Percentiles rank a stretch among this genome's conserved stretches.
Conservation (phyloP, 1,140 invertebrate genomes). For the Sesamia nonagrioides region DNA sequence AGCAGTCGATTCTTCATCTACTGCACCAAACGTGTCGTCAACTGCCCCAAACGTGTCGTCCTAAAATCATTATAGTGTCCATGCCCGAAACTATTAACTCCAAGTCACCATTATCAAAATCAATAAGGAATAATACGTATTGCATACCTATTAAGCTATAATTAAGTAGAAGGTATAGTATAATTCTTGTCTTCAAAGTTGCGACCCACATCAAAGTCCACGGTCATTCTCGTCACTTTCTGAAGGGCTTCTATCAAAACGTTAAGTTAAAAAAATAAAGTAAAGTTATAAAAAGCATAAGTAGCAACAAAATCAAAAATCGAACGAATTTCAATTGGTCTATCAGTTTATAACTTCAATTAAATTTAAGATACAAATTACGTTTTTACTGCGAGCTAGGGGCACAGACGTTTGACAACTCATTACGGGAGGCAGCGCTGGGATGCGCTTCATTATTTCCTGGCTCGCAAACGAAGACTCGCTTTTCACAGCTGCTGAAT, state of each 20-base stretch:
- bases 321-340: slow-evolving; percentile 19
- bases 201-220: slow-evolving; percentile 1
- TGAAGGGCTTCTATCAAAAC: background rate
- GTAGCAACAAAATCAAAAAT: background rate
- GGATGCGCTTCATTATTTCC: slow-evolving; percentile 68
- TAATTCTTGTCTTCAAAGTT: too few relatives aligned
- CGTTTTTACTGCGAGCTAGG: slow-evolving; percentile 30
- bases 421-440: slow-evolving; percentile 59
- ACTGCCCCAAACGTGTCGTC: too few relatives aligned
- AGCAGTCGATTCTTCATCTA: too few relatives aligned
- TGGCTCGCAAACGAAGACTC: slow-evolving; percentile 56
- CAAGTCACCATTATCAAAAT: too few relatives aligned
- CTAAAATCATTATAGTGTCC: too few relatives aligned
- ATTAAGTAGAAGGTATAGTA: too few relatives aligned
- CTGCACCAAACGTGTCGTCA: too few relatives aligned
- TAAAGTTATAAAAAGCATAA: slow-evolving; percentile 7
- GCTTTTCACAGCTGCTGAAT: slow-evolving; percentile 32
- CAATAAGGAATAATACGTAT: too few relatives aligned
- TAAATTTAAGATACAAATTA: slow-evolving; percentile 43
- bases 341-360: slow-evolving; percentile 27
- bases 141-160: too few relatives aligned
- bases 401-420: slow-evolving; percentile 65
- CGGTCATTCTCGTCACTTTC: background rate
- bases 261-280: background rate
- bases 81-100: too few relatives aligned